These are phyloP conservation scores for Globodera ellingtonae DNA, from an alignment of 1,140 invertebrate genomes.

Conservation along the genomic window DNA sequence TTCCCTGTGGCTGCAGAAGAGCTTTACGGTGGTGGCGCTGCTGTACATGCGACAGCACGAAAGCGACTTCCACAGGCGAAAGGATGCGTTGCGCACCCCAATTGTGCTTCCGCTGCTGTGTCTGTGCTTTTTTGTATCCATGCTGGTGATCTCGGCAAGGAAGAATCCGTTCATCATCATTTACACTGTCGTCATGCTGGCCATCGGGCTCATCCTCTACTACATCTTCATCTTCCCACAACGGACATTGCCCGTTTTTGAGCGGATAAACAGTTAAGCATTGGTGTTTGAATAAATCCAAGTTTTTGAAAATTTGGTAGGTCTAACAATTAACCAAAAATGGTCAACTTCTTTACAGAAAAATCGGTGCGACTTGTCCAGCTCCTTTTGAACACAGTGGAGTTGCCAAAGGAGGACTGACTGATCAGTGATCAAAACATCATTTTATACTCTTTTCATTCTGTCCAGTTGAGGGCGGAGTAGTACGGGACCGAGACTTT, in stretches of 20 bases:
- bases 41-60: conserved; percentile 39
- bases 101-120: conserved; percentile 47
- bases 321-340: no score
- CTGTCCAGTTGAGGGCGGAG: no score
- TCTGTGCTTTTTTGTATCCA: conserved; percentile 30
- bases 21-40: conserved; percentile 31
- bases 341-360: conserved; percentile 11
- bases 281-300: not conserved
- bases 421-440: not conserved
- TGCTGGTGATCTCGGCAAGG: conserved; percentile 35
- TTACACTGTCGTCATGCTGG: conserved; percentile 18
- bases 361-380: conserved; percentile 15
- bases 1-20: conserved; percentile 34
- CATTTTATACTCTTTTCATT: no score
- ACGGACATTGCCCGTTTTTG: conserved; percentile 8
- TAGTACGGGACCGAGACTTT: no score
- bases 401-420: conserved; percentile 20
- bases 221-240: conserved; percentile 30
- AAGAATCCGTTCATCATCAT: conserved; percentile 27
- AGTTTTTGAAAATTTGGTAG: no score
- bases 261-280: conserved; percentile 20
- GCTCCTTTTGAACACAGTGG: conserved; percentile 24
- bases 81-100: conserved; percentile 43
- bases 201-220: conserved; percentile 22
- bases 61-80: conserved; percentile 26